Conservation (phyloP, 2,888 invertebrate genomes). For the Epiblema foenella region DNA sequence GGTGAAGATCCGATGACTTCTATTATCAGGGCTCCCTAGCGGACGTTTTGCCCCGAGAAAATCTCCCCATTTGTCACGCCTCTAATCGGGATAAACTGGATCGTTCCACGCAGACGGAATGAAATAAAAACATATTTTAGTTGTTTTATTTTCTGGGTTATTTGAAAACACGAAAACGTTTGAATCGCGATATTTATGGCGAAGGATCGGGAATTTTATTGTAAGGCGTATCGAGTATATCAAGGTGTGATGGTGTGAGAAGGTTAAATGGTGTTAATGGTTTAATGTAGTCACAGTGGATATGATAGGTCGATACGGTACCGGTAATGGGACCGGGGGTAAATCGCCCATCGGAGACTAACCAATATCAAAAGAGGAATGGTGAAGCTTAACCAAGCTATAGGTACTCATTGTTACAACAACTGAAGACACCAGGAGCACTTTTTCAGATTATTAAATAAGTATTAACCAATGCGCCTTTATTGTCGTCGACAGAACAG, state of each 20-base stretch:
- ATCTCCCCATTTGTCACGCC: conserved; percentile 42
- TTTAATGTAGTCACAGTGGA: no score
- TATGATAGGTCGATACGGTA: no score
- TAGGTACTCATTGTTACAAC: no score
- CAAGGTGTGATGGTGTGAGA: neutral
- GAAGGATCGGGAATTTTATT: conserved; percentile 15
- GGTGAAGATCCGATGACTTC: conserved; percentile 18
- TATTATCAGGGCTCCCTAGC: conserved; percentile 30
- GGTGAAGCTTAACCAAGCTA: no score
- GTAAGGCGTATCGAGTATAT: conserved; percentile 6
- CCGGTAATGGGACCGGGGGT: no score
- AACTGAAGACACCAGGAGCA: no score
- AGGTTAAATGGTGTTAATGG: no score
- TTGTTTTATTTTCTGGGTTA: conserved; percentile 22
- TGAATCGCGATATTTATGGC: conserved; percentile 10
- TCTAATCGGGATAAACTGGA: conserved; percentile 42
- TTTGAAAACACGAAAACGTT: conserved; percentile 12
- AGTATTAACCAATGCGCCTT: neutral
- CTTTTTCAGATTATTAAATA: neutral
- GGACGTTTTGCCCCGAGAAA: conserved; percentile 26
- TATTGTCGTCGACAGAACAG: neutral
- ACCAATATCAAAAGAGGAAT: no score
- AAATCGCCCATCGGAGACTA: no score
- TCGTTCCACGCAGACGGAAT: conserved; percentile 36
- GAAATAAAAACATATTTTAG: conserved; percentile 36